Evolutionary conservation across 2,113 vertebrate genomes (phyloP), one percentile per base, ranked within the genome.

Genomic region (Gallinago jamesoni): DNA sequence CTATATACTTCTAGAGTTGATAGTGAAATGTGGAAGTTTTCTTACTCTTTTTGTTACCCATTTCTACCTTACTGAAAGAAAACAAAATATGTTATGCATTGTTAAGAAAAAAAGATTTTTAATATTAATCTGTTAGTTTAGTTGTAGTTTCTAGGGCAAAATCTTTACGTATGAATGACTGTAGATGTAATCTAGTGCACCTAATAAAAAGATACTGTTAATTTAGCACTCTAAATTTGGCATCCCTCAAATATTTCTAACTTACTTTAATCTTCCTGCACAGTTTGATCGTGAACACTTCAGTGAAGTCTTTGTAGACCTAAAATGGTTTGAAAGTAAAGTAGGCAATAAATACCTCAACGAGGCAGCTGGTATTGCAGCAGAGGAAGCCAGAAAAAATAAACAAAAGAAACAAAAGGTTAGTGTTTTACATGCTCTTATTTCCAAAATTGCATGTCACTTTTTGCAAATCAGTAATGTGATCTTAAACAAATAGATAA

Each of bases 291-390:
- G 99, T 68, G 99, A 99, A 64, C 99, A 99, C 97, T 99, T 99
- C 95, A 99, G 96, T 92, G 99, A 99, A 92, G 98, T 99, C 91
- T 99, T 99, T 97, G 99, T 99, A 95, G 99, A 99, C 97, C 97
- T 99, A 59, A 99, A 99, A 96, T 99, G 99, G 99, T 99, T 99
- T 96, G 99, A 99, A 98, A 99, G 99, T 97, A 99, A 99, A 98
- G 98, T 99, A 64, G 99, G 99, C 50, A 99, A 99, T 98, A 99
- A 99, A 97, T 99, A 99, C 96, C 98, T 99, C 96, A 99, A 99
- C 2, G 99, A 99, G 97, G 99, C 99, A 13, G 99, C 99, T 27
- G 99, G 99, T 39, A 91, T 98, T 30, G 99, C 99, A 82, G 99
- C 99, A 43, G 99, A 99, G 93, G 98, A 99, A 97, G 99, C 98